Evolutionary conservation across 2,888 invertebrate genomes (phyloP).

Genomic region (Hyalella azteca): DNA sequence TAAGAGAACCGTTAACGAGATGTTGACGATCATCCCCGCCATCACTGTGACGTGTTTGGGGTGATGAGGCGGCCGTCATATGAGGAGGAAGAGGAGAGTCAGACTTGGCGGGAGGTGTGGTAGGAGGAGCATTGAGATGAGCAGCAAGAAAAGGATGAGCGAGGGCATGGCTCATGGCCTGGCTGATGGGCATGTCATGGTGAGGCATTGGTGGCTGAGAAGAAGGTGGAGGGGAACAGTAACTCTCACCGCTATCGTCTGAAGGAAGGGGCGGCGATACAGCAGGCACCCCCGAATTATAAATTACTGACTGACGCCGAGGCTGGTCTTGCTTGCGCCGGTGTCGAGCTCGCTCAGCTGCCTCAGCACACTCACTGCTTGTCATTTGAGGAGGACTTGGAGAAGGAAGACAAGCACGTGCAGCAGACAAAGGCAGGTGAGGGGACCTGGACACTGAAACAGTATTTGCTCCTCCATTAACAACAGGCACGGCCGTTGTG

Average conservation of each 20-base stretch:
- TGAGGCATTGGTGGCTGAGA: slow-evolving; percentile 1
- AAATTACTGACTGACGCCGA: slow-evolving; percentile 54
- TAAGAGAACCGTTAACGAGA: neutral
- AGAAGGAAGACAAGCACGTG: neutral
- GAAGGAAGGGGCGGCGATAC: slow-evolving; percentile 35
- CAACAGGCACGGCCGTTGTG: slow-evolving; percentile 30
- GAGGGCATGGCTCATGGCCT: slow-evolving; percentile 58
- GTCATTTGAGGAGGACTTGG: slow-evolving; percentile 21
- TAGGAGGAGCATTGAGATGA: slow-evolving; percentile 46
- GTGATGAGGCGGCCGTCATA: neutral
- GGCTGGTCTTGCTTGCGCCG: slow-evolving; percentile 57
- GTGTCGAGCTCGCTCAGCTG: slow-evolving; percentile 51
- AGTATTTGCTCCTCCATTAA: slow-evolving; percentile 41
- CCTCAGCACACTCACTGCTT: slow-evolving; percentile 43
- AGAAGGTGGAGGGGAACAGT: slow-evolving; percentile 23
- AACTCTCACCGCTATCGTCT: slow-evolving; percentile 52
- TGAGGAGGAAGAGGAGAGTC: neutral
- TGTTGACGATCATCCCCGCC: neutral
- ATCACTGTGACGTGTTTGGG: neutral
- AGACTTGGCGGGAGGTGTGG: neutral
- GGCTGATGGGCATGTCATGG: slow-evolving; percentile 51
- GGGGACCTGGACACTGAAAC: slow-evolving; percentile 40
- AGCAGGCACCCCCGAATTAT: slow-evolving; percentile 29
- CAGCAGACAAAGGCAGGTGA: neutral
- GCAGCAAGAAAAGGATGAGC: slow-evolving; percentile 57